phyloP scores from a whole-genome alignment of 2,797 vertebrate genomes.

The Muscicapa comitata region DNA sequence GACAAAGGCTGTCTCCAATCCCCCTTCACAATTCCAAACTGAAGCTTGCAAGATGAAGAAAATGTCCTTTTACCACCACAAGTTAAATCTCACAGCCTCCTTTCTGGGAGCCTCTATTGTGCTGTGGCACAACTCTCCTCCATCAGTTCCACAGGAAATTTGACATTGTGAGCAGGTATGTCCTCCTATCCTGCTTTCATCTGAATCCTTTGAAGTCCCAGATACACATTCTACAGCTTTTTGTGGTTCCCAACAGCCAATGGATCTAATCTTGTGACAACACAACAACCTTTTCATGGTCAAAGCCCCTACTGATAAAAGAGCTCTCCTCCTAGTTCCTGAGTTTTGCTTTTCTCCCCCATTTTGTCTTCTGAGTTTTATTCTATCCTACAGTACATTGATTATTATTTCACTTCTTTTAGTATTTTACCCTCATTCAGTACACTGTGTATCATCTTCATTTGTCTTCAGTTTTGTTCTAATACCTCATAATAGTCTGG shows the following conservation, averaged over 20 bases:
- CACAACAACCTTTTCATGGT: not conserved
- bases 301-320: not conserved
- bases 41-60: not conserved
- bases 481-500: not conserved
- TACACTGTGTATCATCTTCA: not conserved
- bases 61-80: not conserved
- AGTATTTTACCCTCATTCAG: not conserved
- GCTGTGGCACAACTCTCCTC: not conserved
- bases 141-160: not conserved
- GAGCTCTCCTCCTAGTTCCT: not conserved
- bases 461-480: not conserved
- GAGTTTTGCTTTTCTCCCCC: not conserved
- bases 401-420: not conserved
- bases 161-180: not conserved
- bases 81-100: not conserved
- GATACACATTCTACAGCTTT: not conserved
- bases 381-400: not conserved
- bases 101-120: not conserved
- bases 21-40: accelerated
- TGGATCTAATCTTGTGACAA: not conserved
- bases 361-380: not conserved
- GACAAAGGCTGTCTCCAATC: not conserved
- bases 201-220: not conserved
- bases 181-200: not conserved
- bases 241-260: not conserved